A percentile compares a stretch with the other conserved stretches of the same genome.
These are phyloP conservation scores for Lithosia quadra DNA, from an alignment of 2,888 invertebrate species.

Conservation along the genomic window DNA sequence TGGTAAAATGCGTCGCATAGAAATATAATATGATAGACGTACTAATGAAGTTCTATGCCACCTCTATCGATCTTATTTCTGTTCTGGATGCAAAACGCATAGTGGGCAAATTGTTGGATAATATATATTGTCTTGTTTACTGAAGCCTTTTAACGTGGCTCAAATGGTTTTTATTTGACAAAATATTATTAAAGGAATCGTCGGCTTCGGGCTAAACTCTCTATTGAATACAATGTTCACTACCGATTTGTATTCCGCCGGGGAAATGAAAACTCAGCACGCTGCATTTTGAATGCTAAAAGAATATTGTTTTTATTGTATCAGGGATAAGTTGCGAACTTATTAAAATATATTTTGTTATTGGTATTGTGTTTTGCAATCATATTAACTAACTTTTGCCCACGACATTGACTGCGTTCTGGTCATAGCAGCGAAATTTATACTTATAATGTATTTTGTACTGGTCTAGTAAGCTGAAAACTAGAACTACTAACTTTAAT, in stretches of 20 bases:
- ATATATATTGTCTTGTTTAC: not conserved
- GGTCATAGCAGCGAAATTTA: not conserved
- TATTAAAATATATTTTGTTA: not conserved
- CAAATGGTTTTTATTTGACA: conserved; percentile 30
- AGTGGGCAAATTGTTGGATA: not conserved
- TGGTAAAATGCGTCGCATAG: no score
- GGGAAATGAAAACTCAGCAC: conserved; percentile 45
- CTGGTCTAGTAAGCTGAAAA: no score
- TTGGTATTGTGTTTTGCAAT: not conserved
- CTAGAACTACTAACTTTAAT: no score
- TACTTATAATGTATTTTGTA: not conserved
- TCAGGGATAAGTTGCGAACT: not conserved
- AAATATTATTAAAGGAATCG: conserved; percentile 33
- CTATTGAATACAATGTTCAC: conserved; percentile 44
- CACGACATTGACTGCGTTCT: no score
- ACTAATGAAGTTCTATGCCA: no score
- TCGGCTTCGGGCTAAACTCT: conserved; percentile 8
- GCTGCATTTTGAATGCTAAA: conserved; percentile 38
- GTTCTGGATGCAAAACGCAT: no score
- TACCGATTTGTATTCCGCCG: conserved; percentile 47
- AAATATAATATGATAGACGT: no score
- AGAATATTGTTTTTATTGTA: conserved; percentile 19
- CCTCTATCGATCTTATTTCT: no score
- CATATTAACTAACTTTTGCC: not conserved
- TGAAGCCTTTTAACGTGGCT: not conserved